Evolutionary conservation across 2,797 vertebrate species (phyloP), one percentile per base, ranked within the genome.

Genomic region (Hoplostethus atlanticus): DNA sequence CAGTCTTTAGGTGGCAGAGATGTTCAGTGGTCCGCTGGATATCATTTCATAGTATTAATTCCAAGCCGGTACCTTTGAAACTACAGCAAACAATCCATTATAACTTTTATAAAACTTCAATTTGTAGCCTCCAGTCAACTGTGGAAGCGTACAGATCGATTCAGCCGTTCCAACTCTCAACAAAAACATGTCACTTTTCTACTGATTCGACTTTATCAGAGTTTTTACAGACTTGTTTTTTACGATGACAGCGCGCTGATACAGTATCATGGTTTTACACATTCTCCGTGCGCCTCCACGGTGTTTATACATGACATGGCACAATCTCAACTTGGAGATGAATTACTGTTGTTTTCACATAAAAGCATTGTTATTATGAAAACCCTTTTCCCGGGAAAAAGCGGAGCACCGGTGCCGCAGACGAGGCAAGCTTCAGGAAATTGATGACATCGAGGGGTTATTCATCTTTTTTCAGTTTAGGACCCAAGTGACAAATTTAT

Each of bases 51-150:
- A 15, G 21, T 21, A 21, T 21, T 21, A 15, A 1, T 59, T 59
- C 17, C 36, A 59, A 2, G 36, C 21, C 30, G 25, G 72, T 80
- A 72, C 70, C 73, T 44, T 70, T 61, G 2, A 66, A 36, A 65
- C 68, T 67, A 74, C 44, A 80, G 67, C 78, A 89, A 87, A 84
- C 73, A 87, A 83, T 74, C 74, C 79, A 30, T 53, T 53, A 25
- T 13, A 64, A 71, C 76, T 21, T 21, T 21, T 80, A 79, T 87
- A 77, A 74, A 47, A 72, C 79, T 82, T 81, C 74, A 76, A 76
- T 85, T 85, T 84, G 81, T 77, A 87, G 84, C 80, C 70, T 85
- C 75, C 75, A 61, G 70, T 85, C 85, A 83, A 81, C 80, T 84
- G 80, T 50, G 50, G 50, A 78, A 46, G 72, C 79, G 79, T 87